Evolutionary conservation across 2,113 vertebrate species (phyloP), one percentile per base, ranked within the genome.

Genomic region (Cyanistes caeruleus): DNA sequence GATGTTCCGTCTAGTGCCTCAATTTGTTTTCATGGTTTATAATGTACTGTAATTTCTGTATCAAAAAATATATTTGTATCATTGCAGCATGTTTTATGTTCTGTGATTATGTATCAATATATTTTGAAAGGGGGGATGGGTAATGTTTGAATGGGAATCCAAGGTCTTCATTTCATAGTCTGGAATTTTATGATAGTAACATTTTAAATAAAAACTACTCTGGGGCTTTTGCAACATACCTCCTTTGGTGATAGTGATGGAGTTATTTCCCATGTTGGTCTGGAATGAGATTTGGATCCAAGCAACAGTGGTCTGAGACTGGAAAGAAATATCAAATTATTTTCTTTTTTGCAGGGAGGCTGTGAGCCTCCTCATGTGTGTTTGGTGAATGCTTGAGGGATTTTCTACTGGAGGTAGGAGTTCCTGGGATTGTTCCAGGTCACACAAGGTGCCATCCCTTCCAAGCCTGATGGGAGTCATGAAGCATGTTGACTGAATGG

Each of bases 81-180:
- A 84, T 90, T 97, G 94, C 83, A 97, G 97, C 97, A 98, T 98
- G 98, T 87, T 86, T 97, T 95, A 97, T 82, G 92, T 97, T 97
- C 97, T 89, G 83, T 98, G 97, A 93, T 76, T 96, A 88, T 2
- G 31, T 78, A 95, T 91, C 91, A 90, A 82, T 93, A 93, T 88
- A 73, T 93, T 96, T 97, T 76, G 49, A 94, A 90, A 69, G 43
- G 22, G 43, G 41, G 64, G 22, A 48, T 53, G 80, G 55, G n/a
- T 62, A 75, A 84, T 37, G 53, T 72, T 80, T 78, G 67, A 96
- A 74, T 73, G 77, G 49, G 92, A 90, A 87, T 55, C 46, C 4
- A 9, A 92, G 28, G 44, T 97, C 84, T 96, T 96, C 22, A 65
- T 91, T 96, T 96, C 94, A 44, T 80, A 95, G 84, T 70, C 37